Evolutionary conservation across 2,888 invertebrate species (phyloP), one percentile per base, ranked within the genome.

Genomic region (Ophonus ardosiacus): DNA sequence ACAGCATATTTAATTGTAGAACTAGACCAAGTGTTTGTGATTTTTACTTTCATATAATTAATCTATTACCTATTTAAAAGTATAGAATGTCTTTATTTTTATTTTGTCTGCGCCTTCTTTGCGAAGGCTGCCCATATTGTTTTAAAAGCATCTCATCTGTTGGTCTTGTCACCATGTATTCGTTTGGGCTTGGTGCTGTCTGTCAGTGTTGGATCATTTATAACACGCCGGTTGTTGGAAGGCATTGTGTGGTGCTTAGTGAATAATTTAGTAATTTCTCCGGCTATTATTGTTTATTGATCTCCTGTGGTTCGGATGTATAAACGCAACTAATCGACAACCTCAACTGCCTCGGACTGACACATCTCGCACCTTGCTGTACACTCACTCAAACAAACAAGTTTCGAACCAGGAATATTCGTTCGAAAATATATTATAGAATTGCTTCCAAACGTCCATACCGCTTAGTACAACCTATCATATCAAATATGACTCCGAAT

Each of bases 241-340:
- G 13, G 43, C 43, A 51, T 51, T 51, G 43, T 51, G 43, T 51
- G 43, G 43, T 88, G 87, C 86, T 88, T 87, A 87, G 87, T 87
- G 88, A 88, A 89, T 89, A 89, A 89, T 90, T 90, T 89, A 89
- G 89, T 90, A 90, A 90, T 90, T 90, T 90, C 89, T 89, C 88
- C 88, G 88, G 87, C 88, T 88, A 88, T 90, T 89, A 90, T 90
- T 90, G 90, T 90, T 90, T 90, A 90, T 90, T 88, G 90, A 88
- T 89, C 88, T 87, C 90, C 90, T 88, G 90, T 87, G 86, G 90
- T 87, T 89, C 86, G 86, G 89, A 90, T 90, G 90, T 90, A 80
- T 85, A 90, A 90, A 90, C 90, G 90, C 63, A 89, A 89, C 89
- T 90, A 90, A 90, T 90, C 90, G 90, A 88, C 86, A 87, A 88